A percentile compares a stretch with the other conserved stretches of the same genome.
These are phyloP conservation scores for Centropristis striata DNA, from an alignment of 2,113 vertebrate genomes.

Conservation along the genomic window DNA sequence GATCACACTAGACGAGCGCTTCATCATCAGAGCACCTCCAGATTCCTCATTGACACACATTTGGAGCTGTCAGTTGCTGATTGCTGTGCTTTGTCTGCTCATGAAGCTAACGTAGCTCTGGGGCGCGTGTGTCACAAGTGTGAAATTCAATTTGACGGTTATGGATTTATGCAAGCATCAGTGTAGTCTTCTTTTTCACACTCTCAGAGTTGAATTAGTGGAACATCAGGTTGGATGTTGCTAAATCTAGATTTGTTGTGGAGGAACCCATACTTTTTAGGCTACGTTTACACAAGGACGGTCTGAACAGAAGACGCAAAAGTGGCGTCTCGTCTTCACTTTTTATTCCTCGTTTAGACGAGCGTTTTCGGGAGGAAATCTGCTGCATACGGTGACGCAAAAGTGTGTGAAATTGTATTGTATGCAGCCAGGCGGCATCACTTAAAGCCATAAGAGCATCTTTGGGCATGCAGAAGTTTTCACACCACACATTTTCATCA, in stretches of 20 bases:
- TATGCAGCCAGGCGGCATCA: no score
- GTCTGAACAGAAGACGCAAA: no score
- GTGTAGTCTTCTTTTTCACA: background rate
- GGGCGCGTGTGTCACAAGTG: background rate
- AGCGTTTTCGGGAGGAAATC: no score
- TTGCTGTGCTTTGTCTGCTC: slow-evolving; percentile 36
- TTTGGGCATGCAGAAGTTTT: no score
- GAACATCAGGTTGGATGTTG: background rate
- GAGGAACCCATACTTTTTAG: background rate
- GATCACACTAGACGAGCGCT: background rate
- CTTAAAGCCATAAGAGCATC: no score
- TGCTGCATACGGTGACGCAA: no score
- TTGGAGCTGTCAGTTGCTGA: slow-evolving; percentile 18
- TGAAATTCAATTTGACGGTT: slow-evolving; percentile 48
- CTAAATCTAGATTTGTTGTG: background rate
- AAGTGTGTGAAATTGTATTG: no score
- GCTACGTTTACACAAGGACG: no score
- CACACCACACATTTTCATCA: no score
- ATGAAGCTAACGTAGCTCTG: slow-evolving; percentile 28
- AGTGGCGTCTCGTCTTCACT: no score
- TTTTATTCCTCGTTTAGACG: no score
- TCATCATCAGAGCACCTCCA: slow-evolving; percentile 10
- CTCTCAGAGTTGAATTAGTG: slow-evolving; percentile 12
- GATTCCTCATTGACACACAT: slow-evolving; percentile 7
- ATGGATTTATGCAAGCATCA: slow-evolving; percentile 28